Evolutionary conservation across 1,140 invertebrate genomes (phyloP).

Genomic region (Argopecten irradians): DNA sequence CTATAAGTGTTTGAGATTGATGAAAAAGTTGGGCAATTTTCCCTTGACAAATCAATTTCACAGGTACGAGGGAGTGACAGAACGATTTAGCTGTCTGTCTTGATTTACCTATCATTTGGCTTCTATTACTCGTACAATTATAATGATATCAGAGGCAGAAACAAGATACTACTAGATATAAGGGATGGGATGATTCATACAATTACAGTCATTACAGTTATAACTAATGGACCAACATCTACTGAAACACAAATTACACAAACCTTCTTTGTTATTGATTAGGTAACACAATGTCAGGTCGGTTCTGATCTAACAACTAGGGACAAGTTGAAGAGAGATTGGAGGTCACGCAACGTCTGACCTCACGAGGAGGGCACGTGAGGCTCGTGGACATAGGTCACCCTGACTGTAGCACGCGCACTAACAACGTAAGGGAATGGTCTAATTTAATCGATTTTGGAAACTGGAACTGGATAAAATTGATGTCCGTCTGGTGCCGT

Average conservation of each 20-base stretch:
- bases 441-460: background rate
- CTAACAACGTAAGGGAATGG: background rate
- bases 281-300: constrained; percentile 15
- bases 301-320: background rate
- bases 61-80: background rate
- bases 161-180: background rate
- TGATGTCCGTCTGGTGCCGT: constrained; percentile 4
- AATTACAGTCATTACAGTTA: background rate
- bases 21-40: background rate
- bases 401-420: background rate
- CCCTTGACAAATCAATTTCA: background rate
- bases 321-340: background rate
- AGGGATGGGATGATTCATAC: background rate
- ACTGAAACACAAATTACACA: background rate
- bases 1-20: background rate
- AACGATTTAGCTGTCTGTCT: background rate
- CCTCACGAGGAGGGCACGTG: background rate
- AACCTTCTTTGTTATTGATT: background rate
- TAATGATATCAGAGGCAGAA: background rate
- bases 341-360: background rate
- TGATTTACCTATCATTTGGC: background rate
- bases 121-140: background rate
- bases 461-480: constrained; percentile 11
- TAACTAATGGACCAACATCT: background rate
- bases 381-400: background rate